phyloP scores from a whole-genome alignment of 1,140 invertebrate genomes.

The Stenopsyche tienmushanensis region DNA sequence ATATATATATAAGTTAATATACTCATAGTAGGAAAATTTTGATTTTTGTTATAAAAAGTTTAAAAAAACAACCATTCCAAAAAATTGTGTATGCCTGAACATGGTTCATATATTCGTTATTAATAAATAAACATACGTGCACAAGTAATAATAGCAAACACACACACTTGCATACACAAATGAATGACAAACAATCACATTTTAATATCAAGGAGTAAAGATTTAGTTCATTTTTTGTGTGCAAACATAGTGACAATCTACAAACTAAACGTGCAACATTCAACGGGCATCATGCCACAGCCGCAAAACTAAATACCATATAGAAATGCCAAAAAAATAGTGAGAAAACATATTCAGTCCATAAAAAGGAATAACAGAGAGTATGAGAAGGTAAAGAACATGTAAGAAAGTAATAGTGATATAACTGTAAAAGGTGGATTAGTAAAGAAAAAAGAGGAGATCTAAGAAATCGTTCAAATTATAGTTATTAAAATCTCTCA shows the following conservation, averaged over 20 bases:
- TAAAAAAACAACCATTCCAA: too few species aligned
- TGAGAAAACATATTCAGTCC: conserved; percentile 28
- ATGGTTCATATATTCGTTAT: too few species aligned
- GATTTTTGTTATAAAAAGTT: too few species aligned
- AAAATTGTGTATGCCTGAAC: too few species aligned
- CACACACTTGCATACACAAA: too few species aligned
- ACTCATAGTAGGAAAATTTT: too few species aligned
- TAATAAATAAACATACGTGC: too few species aligned
- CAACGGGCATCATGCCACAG: conserved; percentile 36
- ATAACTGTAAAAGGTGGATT: conserved; percentile 32
- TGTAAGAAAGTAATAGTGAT: conserved; percentile 39
- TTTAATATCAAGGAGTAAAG: too few species aligned
- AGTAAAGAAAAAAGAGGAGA: conserved; percentile 37
- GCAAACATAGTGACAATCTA: conserved; percentile 4
- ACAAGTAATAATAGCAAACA: too few species aligned
- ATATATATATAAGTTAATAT: too few species aligned
- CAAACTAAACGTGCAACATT: conserved; percentile 28
- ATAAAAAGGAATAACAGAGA: conserved; percentile 37
- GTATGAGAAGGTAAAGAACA: conserved; percentile 35
- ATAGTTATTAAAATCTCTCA: conserved; percentile 39
- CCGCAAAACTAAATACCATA: conserved; percentile 29
- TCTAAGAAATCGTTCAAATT: conserved; percentile 40
- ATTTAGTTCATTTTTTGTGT: too few species aligned
- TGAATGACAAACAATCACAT: too few species aligned
- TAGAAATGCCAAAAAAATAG: conserved; percentile 16